Evolutionary conservation across 2,888 invertebrate genomes (phyloP), one percentile per base, ranked within the genome.

Genomic region (Dusona sp.): DNA sequence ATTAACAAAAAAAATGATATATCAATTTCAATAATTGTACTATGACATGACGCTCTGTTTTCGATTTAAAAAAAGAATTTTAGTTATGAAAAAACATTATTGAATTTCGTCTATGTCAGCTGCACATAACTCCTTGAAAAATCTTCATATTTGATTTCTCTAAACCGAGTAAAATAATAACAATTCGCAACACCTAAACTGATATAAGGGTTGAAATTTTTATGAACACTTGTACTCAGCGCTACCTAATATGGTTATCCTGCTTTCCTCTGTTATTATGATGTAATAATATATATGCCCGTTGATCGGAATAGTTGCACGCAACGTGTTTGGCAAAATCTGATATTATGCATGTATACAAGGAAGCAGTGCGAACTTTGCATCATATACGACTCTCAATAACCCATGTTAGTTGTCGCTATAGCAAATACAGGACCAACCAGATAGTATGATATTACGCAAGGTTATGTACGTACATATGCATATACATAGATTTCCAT

Each of bases 371-470:
- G 42, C 16, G 42, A 57, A 61, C 42, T 29, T 72, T 70, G 73
- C 22, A 57, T 73, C 73, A 22, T 36, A 36, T 57, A 38, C 22
- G 72, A 73, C 22, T n/a, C 22, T 9, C 57, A 25, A 25, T 57
- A 45, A 22, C n/a, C 45, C 29, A 48, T 45, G 74, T 48, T 79
- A 42, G 67, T 22, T 36, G 57, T 65, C 25, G 51, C 65, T 11
- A 78, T 33, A 74, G 57, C 42, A 13, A 9, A 19, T 16, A 79
- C 45, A 74, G 68, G 13, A 45, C 11, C 45, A 45, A 16, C 45
- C 22, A 45, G 42, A 25, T 25, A 25, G 68, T 68, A 68, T 22
- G 79, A 42, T 61, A 84, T 38, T 48, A 84, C 67, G 74, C 74
- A 48, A 48, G 29, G 68, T 57, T 68, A 33, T 61, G 57, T 57